Percentiles rank a stretch among this genome's conserved stretches.
Evolutionary conservation across 2,797 vertebrate genomes (phyloP).

Genomic region (Poeciliopsis infans): DNA sequence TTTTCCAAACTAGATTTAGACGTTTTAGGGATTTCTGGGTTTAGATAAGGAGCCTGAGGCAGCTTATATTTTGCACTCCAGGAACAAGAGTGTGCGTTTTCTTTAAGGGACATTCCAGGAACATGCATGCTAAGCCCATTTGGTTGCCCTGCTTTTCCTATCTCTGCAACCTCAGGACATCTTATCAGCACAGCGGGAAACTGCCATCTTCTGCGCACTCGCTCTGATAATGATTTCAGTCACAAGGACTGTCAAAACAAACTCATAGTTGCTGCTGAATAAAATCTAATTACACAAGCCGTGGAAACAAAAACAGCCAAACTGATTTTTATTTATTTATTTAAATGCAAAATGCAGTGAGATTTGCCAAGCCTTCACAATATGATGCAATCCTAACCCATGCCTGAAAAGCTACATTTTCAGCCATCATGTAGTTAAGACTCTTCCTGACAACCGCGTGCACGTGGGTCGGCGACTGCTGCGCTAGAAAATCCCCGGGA

Average conservation of each 20-base stretch:
- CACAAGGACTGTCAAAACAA: slow-evolving; percentile 69
- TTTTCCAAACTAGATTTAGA: neutral
- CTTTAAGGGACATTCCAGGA: neutral
- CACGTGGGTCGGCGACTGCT: neutral
- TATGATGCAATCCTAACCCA: neutral
- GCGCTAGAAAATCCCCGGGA: neutral
- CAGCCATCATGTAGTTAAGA: slow-evolving; percentile 1
- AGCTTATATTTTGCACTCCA: neutral
- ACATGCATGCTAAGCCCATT: slow-evolving; percentile 2
- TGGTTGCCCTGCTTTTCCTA: neutral
- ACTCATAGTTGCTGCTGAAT: slow-evolving; percentile 70
- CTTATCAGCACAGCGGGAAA: slow-evolving; percentile 43
- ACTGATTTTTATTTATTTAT: slow-evolving; percentile 21
- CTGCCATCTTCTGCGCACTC: slow-evolving; percentile 42
- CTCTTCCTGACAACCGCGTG: neutral
- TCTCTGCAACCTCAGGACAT: slow-evolving; percentile 32
- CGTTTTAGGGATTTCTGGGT: neutral
- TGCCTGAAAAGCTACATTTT: neutral
- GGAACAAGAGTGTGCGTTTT: neutral
- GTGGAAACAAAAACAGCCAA: slow-evolving; percentile 54
- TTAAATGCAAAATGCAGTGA: slow-evolving; percentile 28
- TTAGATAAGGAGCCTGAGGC: neutral
- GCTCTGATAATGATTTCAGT: slow-evolving; percentile 72
- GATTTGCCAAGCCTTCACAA: slow-evolving; percentile 30
- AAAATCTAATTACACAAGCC: slow-evolving; percentile 73